Conservation (phyloP, 1,140 invertebrate genomes). For the Heliconius hermathena region DNA sequence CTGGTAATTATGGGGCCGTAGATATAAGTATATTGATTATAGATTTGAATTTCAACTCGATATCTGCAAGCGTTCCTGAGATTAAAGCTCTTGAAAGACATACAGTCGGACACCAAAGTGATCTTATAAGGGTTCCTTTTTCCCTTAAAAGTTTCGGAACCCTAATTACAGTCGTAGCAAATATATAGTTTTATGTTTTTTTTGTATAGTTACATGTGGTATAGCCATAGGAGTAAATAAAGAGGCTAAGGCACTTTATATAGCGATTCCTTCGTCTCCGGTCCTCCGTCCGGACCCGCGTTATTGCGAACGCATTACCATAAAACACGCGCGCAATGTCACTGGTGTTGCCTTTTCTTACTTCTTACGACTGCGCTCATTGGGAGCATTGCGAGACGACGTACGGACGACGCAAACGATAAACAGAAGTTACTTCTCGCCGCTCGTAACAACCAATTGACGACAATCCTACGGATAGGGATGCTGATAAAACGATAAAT, state of each 20-base stretch:
- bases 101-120: too few species aligned
- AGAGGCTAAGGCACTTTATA: neutral
- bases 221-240: neutral
- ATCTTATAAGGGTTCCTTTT: too few species aligned
- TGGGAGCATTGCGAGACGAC: too few species aligned
- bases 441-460: neutral
- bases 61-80: too few species aligned
- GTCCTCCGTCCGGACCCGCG: neutral
- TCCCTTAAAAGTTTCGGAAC: too few species aligned
- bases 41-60: too few species aligned
- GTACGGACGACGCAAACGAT: neutral
- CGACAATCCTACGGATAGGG: neutral
- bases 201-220: neutral
- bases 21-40: too few species aligned
- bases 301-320: conserved; percentile 8
- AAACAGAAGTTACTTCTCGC: neutral
- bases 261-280: neutral
- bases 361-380: neutral
- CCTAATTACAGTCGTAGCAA: neutral
- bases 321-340: neutral
- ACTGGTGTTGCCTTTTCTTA: neutral
- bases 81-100: too few species aligned
- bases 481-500: neutral
- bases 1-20: too few species aligned
- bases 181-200: neutral